phyloP scores from a whole-genome alignment of 2,113 vertebrate species.

The Aplodontia rufa region DNA sequence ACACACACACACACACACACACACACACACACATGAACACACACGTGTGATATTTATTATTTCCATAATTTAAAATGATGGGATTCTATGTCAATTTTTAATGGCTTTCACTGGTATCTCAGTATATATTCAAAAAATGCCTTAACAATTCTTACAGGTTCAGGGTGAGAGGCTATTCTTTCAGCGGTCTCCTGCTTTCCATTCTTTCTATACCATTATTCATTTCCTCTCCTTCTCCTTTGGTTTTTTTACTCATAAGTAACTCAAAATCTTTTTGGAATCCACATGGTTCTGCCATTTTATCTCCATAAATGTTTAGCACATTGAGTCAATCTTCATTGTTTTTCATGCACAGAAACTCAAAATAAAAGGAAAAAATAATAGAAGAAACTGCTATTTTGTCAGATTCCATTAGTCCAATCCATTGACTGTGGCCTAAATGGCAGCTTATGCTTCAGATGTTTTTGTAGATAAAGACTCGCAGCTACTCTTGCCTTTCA shows the following conservation, averaged over 20 bases:
- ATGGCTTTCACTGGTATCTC: neutral
- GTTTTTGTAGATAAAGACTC: slow-evolving; percentile 60
- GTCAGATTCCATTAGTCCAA: slow-evolving; percentile 16
- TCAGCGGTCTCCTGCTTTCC: neutral
- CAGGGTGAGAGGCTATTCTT: neutral
- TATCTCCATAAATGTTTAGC: slow-evolving; percentile 30
- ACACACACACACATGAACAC: too few species aligned
- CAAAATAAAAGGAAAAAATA: slow-evolving; percentile 41
- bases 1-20: neutral
- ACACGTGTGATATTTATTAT: neutral
- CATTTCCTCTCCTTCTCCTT: slow-evolving; percentile 71
- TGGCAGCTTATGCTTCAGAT: slow-evolving; percentile 33
- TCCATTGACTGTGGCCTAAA: neutral
- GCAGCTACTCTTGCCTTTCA: slow-evolving; percentile 30
- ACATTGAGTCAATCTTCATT: slow-evolving; percentile 17
- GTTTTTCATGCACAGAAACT: slow-evolving; percentile 42
- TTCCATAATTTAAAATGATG: neutral
- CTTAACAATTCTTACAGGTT: neutral
- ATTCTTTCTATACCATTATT: slow-evolving; percentile 33
- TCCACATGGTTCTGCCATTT: slow-evolving; percentile 21
- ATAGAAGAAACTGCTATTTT: slow-evolving; percentile 52
- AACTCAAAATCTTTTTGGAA: slow-evolving; percentile 24
- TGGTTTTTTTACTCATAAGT: slow-evolving; percentile 44
- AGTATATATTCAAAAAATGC: neutral
- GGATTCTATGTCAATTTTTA: neutral